Evolutionary conservation across 2,113 vertebrate species (phyloP).

Genomic region (Sinosuthora webbiana): DNA sequence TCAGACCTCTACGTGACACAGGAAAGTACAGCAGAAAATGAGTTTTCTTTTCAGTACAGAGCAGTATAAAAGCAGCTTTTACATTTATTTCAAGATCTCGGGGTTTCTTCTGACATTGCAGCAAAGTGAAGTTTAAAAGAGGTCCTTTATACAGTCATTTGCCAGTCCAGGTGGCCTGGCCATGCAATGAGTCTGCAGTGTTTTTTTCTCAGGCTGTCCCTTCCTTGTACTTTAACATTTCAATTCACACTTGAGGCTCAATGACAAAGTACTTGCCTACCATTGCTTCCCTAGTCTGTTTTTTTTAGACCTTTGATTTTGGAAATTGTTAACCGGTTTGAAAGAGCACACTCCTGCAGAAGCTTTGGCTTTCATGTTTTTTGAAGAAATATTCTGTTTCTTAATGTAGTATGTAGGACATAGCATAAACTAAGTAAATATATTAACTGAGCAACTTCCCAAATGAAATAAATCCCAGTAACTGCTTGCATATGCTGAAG

Average conservation of each 20-base stretch:
- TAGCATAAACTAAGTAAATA: not conserved
- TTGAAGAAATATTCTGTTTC: not conserved
- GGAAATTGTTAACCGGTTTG: not conserved
- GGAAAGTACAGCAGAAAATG: conserved; percentile 30
- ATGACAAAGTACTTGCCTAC: not conserved
- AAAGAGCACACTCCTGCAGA: not conserved
- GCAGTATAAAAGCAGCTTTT: conserved; percentile 56
- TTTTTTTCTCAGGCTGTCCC: conserved; percentile 27
- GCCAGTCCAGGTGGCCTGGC: conserved; percentile 35
- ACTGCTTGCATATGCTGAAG: not conserved
- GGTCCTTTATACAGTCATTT: conserved; percentile 24
- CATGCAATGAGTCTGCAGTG: not conserved
- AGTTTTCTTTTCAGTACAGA: conserved; percentile 22
- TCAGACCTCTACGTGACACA: not conserved
- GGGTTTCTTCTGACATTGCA: conserved; percentile 46
- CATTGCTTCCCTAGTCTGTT: not conserved
- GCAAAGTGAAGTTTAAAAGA: conserved; percentile 28
- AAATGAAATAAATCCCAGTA: not conserved
- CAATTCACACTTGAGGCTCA: conserved; percentile 4
- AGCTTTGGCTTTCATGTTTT: conserved; percentile 27
- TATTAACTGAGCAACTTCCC: not conserved
- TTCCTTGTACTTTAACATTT: conserved; percentile 48
- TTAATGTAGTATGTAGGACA: not conserved
- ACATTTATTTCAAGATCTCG: conserved; percentile 33
- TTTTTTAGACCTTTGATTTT: conserved; percentile 19